Percentiles rank a stretch among this genome's conserved stretches.
phyloP scores from a whole-genome alignment of 2,888 invertebrate genomes.

The Yponomeuta evonymella region DNA sequence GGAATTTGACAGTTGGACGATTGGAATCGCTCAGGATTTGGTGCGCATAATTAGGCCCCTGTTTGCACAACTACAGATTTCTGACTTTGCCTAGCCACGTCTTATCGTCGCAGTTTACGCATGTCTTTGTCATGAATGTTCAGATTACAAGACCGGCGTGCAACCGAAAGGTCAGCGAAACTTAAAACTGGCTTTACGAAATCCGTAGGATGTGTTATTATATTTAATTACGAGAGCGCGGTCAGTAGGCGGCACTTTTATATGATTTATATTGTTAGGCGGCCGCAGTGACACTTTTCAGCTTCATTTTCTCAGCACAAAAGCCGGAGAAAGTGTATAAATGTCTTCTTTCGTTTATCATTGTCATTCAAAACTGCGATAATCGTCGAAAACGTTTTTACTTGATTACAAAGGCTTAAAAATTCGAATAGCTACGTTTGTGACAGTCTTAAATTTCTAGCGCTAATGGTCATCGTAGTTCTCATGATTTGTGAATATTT shows the following conservation, averaged over 20 bases:
- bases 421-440: background rate
- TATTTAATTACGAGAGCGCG: slow-evolving; percentile 20
- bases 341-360: slow-evolving; percentile 24
- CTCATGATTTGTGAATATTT: background rate
- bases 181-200: slow-evolving; percentile 20
- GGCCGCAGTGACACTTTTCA: slow-evolving; percentile 23
- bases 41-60: no score
- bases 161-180: slow-evolving; percentile 23
- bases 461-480: background rate
- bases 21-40: no score
- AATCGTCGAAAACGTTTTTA: slow-evolving; percentile 4
- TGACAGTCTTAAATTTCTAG: background rate
- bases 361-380: slow-evolving; percentile 18
- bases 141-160: slow-evolving; percentile 17
- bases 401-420: slow-evolving; percentile 17
- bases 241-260: slow-evolving; percentile 20
- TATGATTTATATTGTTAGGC: slow-evolving; percentile 23
- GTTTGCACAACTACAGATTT: no score
- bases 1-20: no score
- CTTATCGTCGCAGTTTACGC: background rate
- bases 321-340: slow-evolving; percentile 24
- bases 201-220: slow-evolving; percentile 22
- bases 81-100: background rate
- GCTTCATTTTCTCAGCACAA: slow-evolving; percentile 23
- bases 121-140: slow-evolving; percentile 6